A percentile compares a stretch with the other conserved stretches of the same genome.
Conservation (phyloP, 2,888 invertebrate genomes). For the Catotricha subobsoleta region DNA sequence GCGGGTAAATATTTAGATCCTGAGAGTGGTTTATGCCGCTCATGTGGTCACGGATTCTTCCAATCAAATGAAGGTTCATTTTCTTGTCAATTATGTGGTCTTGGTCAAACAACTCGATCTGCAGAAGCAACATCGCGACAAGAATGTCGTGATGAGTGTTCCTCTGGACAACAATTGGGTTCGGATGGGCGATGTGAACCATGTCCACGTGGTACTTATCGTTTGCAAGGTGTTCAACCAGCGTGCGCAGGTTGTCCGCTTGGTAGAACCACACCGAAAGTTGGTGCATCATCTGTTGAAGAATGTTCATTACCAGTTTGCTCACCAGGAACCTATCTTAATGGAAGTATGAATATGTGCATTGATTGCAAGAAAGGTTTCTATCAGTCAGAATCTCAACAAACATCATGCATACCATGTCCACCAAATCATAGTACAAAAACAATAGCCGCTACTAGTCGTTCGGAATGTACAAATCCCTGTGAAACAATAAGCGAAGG, state of each 20-base stretch:
- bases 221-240: slow-evolving; percentile 72
- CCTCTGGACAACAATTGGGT: slow-evolving; percentile 59
- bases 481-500: slow-evolving; percentile 61
- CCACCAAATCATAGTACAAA: slow-evolving; percentile 83
- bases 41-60: slow-evolving; percentile 88
- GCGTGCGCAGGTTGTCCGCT: slow-evolving; percentile 76
- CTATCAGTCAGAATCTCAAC: slow-evolving; percentile 78
- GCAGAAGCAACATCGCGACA: slow-evolving; percentile 72
- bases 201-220: slow-evolving; percentile 75
- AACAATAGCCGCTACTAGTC: slow-evolving; percentile 61
- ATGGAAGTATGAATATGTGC: slow-evolving; percentile 71
- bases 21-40: slow-evolving; percentile 68
- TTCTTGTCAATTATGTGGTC: slow-evolving; percentile 69
- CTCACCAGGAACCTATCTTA: slow-evolving; percentile 64
- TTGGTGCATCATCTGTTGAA: slow-evolving; percentile 66
- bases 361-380: slow-evolving; percentile 74
- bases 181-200: slow-evolving; percentile 81
- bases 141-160: slow-evolving; percentile 81
- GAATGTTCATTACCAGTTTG: slow-evolving; percentile 88
- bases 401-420: slow-evolving; percentile 70
- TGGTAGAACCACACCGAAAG: slow-evolving; percentile 74
- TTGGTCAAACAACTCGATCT: slow-evolving; percentile 81
- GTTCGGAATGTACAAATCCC: slow-evolving; percentile 74
- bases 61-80: slow-evolving; percentile 84
- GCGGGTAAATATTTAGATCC: slow-evolving; percentile 89